phyloP scores from a whole-genome alignment of 2,113 vertebrate genomes.

The Capreolus pygargus region DNA sequence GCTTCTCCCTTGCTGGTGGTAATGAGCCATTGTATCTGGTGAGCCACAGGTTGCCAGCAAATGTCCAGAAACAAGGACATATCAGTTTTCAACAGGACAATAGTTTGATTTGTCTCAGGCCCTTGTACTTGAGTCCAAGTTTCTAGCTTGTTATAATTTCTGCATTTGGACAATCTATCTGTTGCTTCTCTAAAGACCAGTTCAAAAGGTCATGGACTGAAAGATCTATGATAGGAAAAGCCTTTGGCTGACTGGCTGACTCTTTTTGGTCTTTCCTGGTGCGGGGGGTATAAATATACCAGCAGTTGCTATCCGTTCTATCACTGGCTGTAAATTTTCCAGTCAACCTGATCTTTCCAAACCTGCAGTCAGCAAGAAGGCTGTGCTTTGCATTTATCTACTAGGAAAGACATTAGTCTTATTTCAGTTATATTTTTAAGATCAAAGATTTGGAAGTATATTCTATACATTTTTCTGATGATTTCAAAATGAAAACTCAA shows the following conservation, averaged over 20 bases:
- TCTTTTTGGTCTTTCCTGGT: background rate
- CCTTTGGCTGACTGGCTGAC: background rate
- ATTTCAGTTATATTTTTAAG: background rate
- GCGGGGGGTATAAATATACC: accelerated
- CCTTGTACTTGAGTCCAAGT: background rate
- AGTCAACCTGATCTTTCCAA: background rate
- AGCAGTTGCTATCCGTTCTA: background rate
- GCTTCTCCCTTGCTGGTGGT: background rate
- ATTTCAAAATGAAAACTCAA: conserved; percentile 15
- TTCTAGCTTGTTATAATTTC: background rate
- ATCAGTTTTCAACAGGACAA: background rate
- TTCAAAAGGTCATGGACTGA: background rate
- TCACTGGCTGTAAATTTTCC: background rate
- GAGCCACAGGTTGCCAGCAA: background rate
- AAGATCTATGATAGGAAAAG: background rate
- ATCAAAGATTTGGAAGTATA: background rate
- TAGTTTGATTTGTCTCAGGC: background rate
- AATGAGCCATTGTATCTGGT: background rate
- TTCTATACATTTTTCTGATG: background rate
- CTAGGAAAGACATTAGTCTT: background rate
- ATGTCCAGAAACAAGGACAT: background rate
- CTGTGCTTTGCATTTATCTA: background rate
- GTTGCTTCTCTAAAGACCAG: background rate
- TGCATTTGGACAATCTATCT: background rate
- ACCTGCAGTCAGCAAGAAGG: background rate